Evolutionary conservation across 2,113 vertebrate species (phyloP), one percentile per base, ranked within the genome.

Genomic region (Nycticorax nycticorax): DNA sequence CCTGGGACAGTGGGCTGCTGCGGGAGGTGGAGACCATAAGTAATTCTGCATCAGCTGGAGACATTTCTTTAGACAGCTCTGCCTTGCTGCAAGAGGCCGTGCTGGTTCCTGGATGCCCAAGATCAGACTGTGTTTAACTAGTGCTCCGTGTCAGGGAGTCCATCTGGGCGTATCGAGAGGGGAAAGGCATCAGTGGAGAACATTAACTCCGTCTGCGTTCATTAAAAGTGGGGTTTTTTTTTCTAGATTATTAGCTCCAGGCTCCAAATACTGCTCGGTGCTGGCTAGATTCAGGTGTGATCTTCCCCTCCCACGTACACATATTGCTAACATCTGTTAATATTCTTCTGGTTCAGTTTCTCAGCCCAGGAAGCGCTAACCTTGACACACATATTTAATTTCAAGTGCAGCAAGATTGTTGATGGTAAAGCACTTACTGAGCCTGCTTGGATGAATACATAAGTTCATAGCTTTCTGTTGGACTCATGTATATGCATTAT

Each of bases 381-480:
- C 89, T 95, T 95, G 85, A 89, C 79, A 93, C 81, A 96, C 50
- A 39, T 56, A 91, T 64, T 93, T 95, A 73, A 91, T 95, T 89
- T 92, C 72, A 86, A 94, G 76, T 80, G 64, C 86, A 92, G 68
- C 35, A 57, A 76, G 64, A 81, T 28, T 45, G 39, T 48, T 91
- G 75, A 80, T 92, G 95, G 91, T 95, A 94, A 96, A 95, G 89
- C 76, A 94, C 93, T 95, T 95, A 97, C 47, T 63, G 94, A 88
- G 91, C 35, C 26, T 80, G 68, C 48, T 52, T 88, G 79, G 93
- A 79, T 86, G 89, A 95, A 89, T 82, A 56, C 52, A 60, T 87
- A 83, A 96, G 93, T 84, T 89, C 87, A 93, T 92, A 62, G 68
- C 76, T 96, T 89, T 95, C 75, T 71, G 69, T 93, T 93, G 76